phyloP scores from a whole-genome alignment of 2,113 vertebrate species.

The Otus sunia region DNA sequence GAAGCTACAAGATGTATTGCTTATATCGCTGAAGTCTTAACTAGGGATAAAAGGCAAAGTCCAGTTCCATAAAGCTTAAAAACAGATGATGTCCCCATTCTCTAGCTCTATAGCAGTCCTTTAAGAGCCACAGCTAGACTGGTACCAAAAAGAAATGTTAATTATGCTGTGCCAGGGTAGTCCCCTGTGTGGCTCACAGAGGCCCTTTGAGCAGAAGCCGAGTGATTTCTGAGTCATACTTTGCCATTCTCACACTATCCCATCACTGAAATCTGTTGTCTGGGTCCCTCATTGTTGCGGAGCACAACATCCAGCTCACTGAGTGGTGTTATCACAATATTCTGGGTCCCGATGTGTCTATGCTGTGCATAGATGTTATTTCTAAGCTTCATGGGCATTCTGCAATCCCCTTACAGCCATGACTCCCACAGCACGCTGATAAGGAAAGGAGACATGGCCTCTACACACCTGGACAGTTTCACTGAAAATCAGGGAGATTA shows the following conservation, averaged over 20 bases:
- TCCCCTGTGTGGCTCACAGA: neutral
- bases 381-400: neutral
- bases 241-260: neutral
- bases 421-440: rapidly evolving
- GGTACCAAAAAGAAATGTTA: neutral
- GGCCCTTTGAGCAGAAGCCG: neutral
- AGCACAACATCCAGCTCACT: neutral
- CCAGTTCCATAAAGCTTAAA: neutral
- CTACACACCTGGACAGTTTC: neutral
- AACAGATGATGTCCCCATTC: neutral
- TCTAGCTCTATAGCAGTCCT: neutral
- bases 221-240: neutral
- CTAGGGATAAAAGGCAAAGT: neutral
- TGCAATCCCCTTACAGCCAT: neutral
- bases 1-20: neutral
- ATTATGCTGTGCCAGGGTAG: neutral
- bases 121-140: neutral
- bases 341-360: neutral
- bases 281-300: rapidly evolving
- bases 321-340: neutral
- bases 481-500: neutral
- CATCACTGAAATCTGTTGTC: neutral
- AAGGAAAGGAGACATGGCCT: neutral
- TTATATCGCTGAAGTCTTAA: neutral
- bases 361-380: neutral